A percentile compares a stretch with the other conserved stretches of the same genome.
phyloP scores from a whole-genome alignment of 2,113 vertebrate genomes.

The Manacus vitellinus region DNA sequence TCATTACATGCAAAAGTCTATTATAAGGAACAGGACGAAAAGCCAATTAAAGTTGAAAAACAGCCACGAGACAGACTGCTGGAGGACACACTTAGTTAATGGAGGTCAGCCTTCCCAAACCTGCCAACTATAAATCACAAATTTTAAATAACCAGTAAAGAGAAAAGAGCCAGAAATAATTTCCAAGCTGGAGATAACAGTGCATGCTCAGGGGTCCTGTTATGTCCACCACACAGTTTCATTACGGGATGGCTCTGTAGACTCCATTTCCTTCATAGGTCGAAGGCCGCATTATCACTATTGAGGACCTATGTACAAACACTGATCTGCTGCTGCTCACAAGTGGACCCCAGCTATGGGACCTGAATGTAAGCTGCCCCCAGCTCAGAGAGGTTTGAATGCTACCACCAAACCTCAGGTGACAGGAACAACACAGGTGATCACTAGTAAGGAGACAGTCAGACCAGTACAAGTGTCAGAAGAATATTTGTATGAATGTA shows the following conservation, averaged over 20 bases:
- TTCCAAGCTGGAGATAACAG: neutral
- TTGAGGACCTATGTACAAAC: neutral
- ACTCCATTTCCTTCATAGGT: neutral
- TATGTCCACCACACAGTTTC: neutral
- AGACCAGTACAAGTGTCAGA: neutral
- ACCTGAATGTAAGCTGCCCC: rapidly evolving
- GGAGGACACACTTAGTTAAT: neutral
- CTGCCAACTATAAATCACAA: neutral
- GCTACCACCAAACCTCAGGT: neutral
- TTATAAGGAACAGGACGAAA: neutral
- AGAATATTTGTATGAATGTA: neutral
- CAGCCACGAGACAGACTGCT: neutral
- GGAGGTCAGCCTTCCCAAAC: neutral
- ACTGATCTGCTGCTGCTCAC: neutral
- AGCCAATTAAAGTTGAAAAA: neutral
- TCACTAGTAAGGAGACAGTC: neutral
- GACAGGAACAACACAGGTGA: neutral
- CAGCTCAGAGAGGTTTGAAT: neutral
- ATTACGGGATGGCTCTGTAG: neutral
- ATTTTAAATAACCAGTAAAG: neutral
- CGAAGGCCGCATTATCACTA: neutral
- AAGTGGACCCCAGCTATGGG: neutral
- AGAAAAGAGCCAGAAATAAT: neutral
- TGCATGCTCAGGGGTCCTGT: neutral
- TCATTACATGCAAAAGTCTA: neutral